phyloP scores from a whole-genome alignment of 2,113 vertebrate genomes.

The Vicugna pacos region DNA sequence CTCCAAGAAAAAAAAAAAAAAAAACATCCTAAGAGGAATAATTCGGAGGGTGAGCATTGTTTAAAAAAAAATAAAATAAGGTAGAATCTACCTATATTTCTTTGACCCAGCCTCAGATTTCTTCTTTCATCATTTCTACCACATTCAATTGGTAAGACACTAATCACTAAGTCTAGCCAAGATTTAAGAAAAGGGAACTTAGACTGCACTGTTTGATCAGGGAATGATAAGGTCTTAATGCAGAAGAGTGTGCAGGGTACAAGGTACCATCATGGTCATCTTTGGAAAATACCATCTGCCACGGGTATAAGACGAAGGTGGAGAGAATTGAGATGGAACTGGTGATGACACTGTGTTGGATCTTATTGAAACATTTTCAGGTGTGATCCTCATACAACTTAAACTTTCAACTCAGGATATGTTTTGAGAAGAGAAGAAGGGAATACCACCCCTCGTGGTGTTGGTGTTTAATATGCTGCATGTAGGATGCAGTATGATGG shows the following conservation, averaged over 20 bases:
- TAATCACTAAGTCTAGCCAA: background rate
- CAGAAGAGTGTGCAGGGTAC: background rate
- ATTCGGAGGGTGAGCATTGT: background rate
- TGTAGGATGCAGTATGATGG: background rate
- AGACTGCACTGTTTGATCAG: background rate
- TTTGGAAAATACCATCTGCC: background rate
- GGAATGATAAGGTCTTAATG: background rate
- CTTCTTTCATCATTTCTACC: background rate
- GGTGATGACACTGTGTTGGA: background rate
- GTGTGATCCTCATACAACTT: background rate
- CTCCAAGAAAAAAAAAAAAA: background rate
- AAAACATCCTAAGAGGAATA: background rate
- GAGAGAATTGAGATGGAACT: background rate
- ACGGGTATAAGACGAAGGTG: background rate
- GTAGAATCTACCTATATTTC: background rate
- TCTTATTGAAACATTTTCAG: background rate
- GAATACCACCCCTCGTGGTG: background rate
- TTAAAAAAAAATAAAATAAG: background rate
- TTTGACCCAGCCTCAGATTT: background rate
- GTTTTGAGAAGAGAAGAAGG: background rate
- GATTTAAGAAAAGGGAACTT: background rate
- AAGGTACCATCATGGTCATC: background rate
- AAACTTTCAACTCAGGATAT: background rate
- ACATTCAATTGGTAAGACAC: background rate
- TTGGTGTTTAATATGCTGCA: background rate